Evolutionary conservation across 1,140 invertebrate genomes (phyloP), one percentile per base, ranked within the genome.

Genomic region (Tetramorium simillimum): DNA sequence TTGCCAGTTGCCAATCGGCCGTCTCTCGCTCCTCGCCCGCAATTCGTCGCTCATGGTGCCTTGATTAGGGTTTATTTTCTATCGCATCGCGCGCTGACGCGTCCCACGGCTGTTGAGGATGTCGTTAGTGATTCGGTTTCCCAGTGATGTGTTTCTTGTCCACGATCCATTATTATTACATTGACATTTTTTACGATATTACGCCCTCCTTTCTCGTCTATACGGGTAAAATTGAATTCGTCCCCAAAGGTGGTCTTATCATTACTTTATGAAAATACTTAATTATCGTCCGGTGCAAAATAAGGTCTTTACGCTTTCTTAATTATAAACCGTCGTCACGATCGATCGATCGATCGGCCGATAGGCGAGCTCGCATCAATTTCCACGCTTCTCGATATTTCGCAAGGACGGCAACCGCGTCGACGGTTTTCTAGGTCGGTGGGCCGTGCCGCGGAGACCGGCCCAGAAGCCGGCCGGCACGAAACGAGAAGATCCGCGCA

Each of bases 351-450:
- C 69, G 53, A 60, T 84, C 51, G 46, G 6, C 5, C 46, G 69
- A 82, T 60, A 82, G 53, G 67, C 53, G 37, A 82, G 24, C 40
- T 18, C 21, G 37, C 80, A 72, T 84, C 56, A 84, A 84, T 84
- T 84, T 84, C 69, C 80, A 73, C 43, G 69, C 37, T 84, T n/a
- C 53, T 84, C 43, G 28, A 75, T 75, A 84, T 84, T 84, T 75
- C 28, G 69, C 69, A 84, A 84, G 40, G 69, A 73, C 67, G 56
- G 7, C 43, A 14, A 73, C 9, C 37, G 56, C 56, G n/a, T 69
- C 33, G 62, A n/a, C 46, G 21, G 78, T 67, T 89, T 90, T 91
- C 87, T 89, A 85, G 87, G 58, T 88, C 82, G 76, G 43, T 78
- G 18, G 62, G 85, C 28, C 67, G 53, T 80, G 33, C 62, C 40